Evolutionary conservation across 2,797 vertebrate genomes (phyloP).

Genomic region (Cephalopachus bancanus): DNA sequence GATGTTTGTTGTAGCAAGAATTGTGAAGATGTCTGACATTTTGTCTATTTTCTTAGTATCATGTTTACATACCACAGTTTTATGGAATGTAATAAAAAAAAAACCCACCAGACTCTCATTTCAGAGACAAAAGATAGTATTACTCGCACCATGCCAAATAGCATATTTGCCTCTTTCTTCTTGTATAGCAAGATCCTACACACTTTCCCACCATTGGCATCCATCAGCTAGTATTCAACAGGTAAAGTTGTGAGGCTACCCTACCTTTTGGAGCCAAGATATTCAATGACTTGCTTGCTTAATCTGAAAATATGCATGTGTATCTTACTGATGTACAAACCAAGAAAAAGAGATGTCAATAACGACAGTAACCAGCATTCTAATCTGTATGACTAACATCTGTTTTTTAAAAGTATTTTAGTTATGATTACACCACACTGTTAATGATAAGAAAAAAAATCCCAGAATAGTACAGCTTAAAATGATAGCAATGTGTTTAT

Average conservation of each 20-base stretch:
- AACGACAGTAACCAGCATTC: neutral
- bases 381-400: neutral
- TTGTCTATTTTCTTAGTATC: neutral
- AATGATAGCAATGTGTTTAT: neutral
- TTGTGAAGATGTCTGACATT: neutral
- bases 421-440: neutral
- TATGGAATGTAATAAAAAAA: neutral
- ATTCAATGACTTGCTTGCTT: neutral
- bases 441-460: neutral
- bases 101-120: neutral
- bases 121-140: neutral
- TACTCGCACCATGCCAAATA: neutral
- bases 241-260: too few species aligned
- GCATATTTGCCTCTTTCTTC: neutral
- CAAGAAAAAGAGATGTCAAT: neutral
- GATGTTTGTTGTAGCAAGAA: neutral
- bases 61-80: neutral
- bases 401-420: neutral
- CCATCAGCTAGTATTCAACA: neutral
- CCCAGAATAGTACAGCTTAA: neutral
- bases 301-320: neutral
- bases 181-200: neutral
- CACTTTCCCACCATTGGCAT: neutral
- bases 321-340: neutral
- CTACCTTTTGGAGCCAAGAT: neutral